Conservation (phyloP, 2,888 invertebrate species). For the Mythimna vitellina region DNA sequence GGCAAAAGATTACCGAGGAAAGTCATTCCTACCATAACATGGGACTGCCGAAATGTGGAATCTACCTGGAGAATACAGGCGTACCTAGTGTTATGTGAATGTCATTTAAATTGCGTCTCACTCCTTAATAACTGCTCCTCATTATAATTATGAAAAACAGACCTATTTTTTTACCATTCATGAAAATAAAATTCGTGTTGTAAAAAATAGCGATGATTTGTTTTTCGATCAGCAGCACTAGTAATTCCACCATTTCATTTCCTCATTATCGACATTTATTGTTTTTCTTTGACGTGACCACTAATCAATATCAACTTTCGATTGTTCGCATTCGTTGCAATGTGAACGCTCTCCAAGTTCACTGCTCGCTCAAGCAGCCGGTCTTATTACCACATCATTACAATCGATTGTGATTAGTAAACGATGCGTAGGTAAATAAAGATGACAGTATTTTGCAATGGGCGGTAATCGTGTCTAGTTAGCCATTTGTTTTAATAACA, state of each 20-base stretch:
- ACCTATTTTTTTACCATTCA: background rate
- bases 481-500: conserved; percentile 6
- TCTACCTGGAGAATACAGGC: background rate
- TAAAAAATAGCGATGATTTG: background rate
- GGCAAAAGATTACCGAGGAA: too few relatives aligned
- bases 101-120: too few relatives aligned
- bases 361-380: conserved; percentile 54
- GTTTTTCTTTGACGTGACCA: conserved; percentile 30
- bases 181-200: background rate
- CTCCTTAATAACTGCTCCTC: too few relatives aligned
- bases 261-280: conserved; percentile 13
- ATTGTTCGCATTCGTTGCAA: conserved; percentile 35
- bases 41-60: background rate
- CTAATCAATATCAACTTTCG: conserved; percentile 55
- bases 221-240: background rate
- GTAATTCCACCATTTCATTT: conserved; percentile 8
- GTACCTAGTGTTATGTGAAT: too few relatives aligned
- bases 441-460: background rate
- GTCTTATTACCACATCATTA: conserved; percentile 25
- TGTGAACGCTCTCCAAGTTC: conserved; percentile 71
- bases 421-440: conserved; percentile 12
- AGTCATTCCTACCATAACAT: too few relatives aligned
- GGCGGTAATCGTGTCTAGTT: background rate
- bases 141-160: too few relatives aligned
- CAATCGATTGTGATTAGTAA: conserved; percentile 25